Percentiles rank a stretch among this genome's conserved stretches.
Evolutionary conservation across 2,113 vertebrate species (phyloP).

Genomic region (Seriola rivoliana): DNA sequence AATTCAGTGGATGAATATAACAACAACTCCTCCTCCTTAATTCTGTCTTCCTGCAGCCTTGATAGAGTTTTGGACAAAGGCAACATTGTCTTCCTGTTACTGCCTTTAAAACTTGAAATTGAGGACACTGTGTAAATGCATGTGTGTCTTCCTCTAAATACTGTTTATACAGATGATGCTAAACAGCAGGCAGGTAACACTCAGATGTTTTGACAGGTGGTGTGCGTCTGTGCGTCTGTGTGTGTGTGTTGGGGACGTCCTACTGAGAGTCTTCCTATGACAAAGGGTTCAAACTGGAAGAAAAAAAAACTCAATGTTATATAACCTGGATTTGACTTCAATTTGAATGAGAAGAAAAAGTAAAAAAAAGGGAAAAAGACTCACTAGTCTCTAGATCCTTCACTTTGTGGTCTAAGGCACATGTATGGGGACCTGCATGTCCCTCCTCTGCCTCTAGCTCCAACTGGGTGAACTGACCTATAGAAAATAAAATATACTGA

Average conservation of each 20-base stretch:
- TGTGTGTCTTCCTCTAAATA: slow-evolving; percentile 30
- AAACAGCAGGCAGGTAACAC: slow-evolving; percentile 71
- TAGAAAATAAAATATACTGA: too few species aligned
- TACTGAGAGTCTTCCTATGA: slow-evolving; percentile 20
- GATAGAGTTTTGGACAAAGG: neutral
- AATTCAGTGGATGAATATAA: too few species aligned
- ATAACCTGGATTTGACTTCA: slow-evolving; percentile 27
- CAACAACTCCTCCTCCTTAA: neutral
- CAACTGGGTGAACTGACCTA: too few species aligned
- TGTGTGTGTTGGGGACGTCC: slow-evolving; percentile 11
- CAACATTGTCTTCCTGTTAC: neutral
- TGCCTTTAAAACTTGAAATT: neutral
- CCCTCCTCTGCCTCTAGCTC: too few species aligned
- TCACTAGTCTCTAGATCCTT: too few species aligned
- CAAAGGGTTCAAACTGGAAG: slow-evolving; percentile 8
- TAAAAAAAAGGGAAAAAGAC: too few species aligned
- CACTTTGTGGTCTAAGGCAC: too few species aligned
- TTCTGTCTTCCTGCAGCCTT: neutral
- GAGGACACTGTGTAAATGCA: slow-evolving; percentile 11
- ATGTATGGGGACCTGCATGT: too few species aligned
- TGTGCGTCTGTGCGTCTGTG: slow-evolving; percentile 23
- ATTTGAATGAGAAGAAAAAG: neutral
- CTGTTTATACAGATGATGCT: slow-evolving; percentile 73
- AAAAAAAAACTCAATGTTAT: slow-evolving; percentile 1
- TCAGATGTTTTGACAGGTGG: slow-evolving; percentile 77